A percentile compares a stretch with the other conserved stretches of the same genome.
These are phyloP conservation scores for Drosophila incognita DNA, from an alignment of 2,888 invertebrate genomes.

Conservation along the genomic window DNA sequence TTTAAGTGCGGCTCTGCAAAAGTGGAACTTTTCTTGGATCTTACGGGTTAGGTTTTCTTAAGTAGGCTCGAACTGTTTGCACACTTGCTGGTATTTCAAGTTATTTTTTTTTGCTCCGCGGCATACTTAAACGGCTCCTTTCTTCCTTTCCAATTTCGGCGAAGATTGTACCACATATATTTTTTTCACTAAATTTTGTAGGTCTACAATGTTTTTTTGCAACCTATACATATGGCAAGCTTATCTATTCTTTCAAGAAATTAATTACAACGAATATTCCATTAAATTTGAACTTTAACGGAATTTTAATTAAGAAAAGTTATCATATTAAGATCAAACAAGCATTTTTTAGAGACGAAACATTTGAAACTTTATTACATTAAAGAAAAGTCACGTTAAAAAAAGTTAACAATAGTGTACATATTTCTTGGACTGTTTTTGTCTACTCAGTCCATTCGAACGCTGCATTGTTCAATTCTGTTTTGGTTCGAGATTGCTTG, in stretches of 20 bases:
- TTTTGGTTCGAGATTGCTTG: not conserved
- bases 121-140: too few relatives aligned
- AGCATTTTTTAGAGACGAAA: not conserved
- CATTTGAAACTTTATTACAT: not conserved
- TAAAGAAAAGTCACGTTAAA: not conserved
- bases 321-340: not conserved
- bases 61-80: not conserved
- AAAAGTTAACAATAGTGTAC: not conserved
- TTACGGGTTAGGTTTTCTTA: not conserved
- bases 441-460: constrained; percentile 60
- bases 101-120: not conserved
- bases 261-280: too few relatives aligned
- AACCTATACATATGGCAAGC: too few relatives aligned
- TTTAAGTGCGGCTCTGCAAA: not conserved
- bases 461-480: not conserved
- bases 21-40: not conserved
- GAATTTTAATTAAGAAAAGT: not conserved
- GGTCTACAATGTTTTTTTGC: too few relatives aligned
- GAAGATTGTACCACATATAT: too few relatives aligned
- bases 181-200: too few relatives aligned
- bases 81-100: not conserved
- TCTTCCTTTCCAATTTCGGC: too few relatives aligned
- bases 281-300: too few relatives aligned
- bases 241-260: too few relatives aligned
- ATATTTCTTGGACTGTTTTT: not conserved